Evolutionary conservation across 2,797 vertebrate species (phyloP).

Genomic region (Eupleurogrammus muticus): DNA sequence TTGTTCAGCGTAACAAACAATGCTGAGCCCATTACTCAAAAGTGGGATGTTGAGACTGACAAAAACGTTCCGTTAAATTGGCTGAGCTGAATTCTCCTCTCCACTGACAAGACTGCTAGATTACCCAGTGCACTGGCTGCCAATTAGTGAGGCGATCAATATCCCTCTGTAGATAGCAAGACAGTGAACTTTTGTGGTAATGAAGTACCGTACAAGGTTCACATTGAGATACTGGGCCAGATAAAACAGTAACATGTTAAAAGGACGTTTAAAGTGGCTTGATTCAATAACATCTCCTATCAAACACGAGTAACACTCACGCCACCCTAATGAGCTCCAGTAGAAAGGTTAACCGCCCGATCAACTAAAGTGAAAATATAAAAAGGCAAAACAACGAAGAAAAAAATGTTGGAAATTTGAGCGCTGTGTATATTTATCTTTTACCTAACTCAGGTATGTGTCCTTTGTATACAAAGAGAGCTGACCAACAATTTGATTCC

Average conservation of each 20-base stretch:
- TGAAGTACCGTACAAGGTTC: slow-evolving; percentile 31
- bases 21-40: slow-evolving; percentile 24
- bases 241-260: slow-evolving; percentile 28
- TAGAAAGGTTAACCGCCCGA: slow-evolving; percentile 10
- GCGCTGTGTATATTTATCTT: background rate
- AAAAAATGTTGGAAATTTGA: background rate
- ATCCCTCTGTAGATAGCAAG: slow-evolving; percentile 34
- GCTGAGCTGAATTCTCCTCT: slow-evolving; percentile 32
- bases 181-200: slow-evolving; percentile 43
- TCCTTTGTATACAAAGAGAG: background rate
- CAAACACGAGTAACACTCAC: slow-evolving; percentile 19
- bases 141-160: slow-evolving; percentile 68
- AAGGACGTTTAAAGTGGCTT: slow-evolving; percentile 28
- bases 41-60: slow-evolving; percentile 48
- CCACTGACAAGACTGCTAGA: slow-evolving; percentile 20
- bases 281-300: slow-evolving; percentile 28
- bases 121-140: slow-evolving; percentile 44
- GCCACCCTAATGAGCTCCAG: background rate
- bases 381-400: background rate
- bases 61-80: slow-evolving; percentile 58
- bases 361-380: background rate
- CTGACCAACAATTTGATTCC: slow-evolving; percentile 4
- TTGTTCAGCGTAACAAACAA: slow-evolving; percentile 34
- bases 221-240: slow-evolving; percentile 1
- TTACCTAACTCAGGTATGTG: background rate